Conservation (phyloP, 2,113 vertebrate genomes). For the Nothoprocta pentlandii region DNA sequence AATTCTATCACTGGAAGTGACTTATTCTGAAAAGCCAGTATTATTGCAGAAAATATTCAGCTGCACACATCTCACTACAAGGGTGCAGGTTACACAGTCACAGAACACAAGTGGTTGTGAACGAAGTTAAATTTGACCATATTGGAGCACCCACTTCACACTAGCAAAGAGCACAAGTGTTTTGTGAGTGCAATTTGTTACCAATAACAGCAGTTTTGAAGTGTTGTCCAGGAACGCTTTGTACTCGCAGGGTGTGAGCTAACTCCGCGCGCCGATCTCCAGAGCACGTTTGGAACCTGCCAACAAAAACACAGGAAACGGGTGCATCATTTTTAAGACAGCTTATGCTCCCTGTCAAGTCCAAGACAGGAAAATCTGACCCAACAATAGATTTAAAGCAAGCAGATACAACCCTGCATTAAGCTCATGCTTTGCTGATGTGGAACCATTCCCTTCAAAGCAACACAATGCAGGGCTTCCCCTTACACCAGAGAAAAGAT, state of each 20-base stretch:
- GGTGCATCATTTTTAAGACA: background rate
- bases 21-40: background rate
- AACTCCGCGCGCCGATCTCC: background rate
- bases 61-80: background rate
- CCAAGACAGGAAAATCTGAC: too few species aligned
- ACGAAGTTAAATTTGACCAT: background rate
- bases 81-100: background rate
- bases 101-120: background rate
- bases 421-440: background rate
- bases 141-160: background rate
- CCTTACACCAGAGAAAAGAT: background rate
- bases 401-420: too few species aligned
- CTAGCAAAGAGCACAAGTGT: too few species aligned
- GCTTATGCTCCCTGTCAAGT: too few species aligned
- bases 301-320: background rate
- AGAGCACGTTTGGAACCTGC: background rate
- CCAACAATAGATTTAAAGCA: too few species aligned
- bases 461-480: background rate
- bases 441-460: background rate
- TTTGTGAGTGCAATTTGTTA: background rate
- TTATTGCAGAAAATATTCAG: background rate
- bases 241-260: background rate
- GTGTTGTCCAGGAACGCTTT: background rate
- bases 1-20: background rate
- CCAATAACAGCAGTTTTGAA: background rate